A percentile compares a stretch with the other conserved stretches of the same genome.
These are phyloP conservation scores for Thinocorus orbignyianus DNA, from an alignment of 2,113 vertebrate genomes.

Conservation along the genomic window DNA sequence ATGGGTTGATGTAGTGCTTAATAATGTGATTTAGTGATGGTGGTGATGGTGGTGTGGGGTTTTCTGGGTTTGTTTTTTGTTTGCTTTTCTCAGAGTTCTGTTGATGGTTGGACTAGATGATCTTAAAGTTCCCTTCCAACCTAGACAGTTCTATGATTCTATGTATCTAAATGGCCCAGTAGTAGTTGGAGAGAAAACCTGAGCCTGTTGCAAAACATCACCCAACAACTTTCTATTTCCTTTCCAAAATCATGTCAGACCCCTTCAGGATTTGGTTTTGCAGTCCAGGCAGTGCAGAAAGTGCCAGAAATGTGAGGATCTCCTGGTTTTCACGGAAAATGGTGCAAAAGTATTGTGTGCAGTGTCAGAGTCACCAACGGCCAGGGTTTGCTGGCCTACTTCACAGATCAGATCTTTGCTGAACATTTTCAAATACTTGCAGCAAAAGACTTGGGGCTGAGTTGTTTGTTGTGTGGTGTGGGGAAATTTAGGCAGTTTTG, in stretches of 20 bases:
- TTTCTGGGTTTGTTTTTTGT: too few relatives aligned
- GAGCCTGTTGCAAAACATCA: fast-evolving
- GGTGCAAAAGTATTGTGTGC: neutral
- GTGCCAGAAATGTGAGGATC: neutral
- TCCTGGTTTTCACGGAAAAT: neutral
- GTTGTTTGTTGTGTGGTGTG: neutral
- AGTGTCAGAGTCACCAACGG: neutral
- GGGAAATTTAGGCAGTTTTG: neutral
- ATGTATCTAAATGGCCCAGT: neutral
- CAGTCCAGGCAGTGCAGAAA: neutral
- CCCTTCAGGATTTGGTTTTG: neutral
- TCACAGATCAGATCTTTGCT: neutral
- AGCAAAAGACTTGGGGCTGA: neutral
- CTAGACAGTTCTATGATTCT: too few relatives aligned
- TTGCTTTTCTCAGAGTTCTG: too few relatives aligned
- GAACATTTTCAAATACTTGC: neutral
- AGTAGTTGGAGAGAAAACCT: neutral
- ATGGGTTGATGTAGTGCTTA: too few relatives aligned
- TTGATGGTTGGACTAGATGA: too few relatives aligned
- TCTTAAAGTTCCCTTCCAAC: too few relatives aligned
- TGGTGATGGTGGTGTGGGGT: too few relatives aligned
- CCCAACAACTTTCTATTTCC: neutral
- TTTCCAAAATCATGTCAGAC: neutral
- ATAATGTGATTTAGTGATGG: too few relatives aligned
- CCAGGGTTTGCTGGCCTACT: neutral